A percentile compares a stretch with the other conserved stretches of the same genome.
These are phyloP conservation scores for Zaprionus vittiger DNA, from an alignment of 1,140 invertebrate genomes.

Conservation along the genomic window DNA sequence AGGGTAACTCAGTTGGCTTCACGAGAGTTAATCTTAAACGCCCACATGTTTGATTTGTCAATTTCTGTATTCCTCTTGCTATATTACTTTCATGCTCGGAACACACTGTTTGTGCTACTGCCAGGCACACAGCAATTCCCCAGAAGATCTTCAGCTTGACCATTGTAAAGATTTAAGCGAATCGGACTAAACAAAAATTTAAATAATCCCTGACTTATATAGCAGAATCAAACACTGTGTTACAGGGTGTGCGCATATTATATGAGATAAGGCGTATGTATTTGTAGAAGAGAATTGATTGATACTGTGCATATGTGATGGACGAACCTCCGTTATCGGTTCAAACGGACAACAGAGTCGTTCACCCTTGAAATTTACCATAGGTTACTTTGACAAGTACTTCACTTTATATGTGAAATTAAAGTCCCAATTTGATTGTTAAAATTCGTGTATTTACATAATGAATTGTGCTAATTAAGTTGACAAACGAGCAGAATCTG, in stretches of 20 bases:
- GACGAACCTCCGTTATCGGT: no score
- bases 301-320: no score
- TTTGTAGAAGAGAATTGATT: no score
- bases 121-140: background rate
- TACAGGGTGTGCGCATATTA: no score
- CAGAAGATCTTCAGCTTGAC: background rate
- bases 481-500: slow-evolving; percentile 27
- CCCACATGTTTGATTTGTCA: background rate
- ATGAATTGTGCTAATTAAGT: slow-evolving; percentile 71
- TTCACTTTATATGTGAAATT: background rate
- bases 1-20: no score
- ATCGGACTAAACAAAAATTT: background rate
- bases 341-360: no score
- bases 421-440: slow-evolving; percentile 24
- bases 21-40: no score
- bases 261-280: background rate
- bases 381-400: background rate
- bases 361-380: background rate
- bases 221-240: background rate
- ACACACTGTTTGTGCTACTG: background rate
- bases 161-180: background rate
- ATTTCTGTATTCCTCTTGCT: background rate
- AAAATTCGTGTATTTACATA: slow-evolving; percentile 68
- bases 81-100: background rate
- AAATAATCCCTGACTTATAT: background rate